Base-by-base conservation (phyloP, 2,888 invertebrate genomes). In the Cephalotes varians region DNA sequence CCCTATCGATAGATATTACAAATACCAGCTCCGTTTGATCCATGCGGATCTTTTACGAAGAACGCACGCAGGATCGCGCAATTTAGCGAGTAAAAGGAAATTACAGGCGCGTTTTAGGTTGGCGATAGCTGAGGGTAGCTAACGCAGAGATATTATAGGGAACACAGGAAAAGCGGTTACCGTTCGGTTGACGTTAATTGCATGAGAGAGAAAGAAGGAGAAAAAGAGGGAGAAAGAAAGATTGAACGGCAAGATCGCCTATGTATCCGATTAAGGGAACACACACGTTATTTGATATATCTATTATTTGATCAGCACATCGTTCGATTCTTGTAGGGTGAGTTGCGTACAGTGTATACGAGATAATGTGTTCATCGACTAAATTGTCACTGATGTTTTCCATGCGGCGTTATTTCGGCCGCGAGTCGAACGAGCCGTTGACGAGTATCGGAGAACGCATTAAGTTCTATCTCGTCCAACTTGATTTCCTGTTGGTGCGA, bases 41-140 rank as follows among this genome's bases (percentile, higher is more conserved):
- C 44, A 40, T n/a, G 31, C 85, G 54, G 40, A 34, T 77, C 88
- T 84, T 86, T 83, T 84, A 72, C 37, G 82, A 65, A 81, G 81
- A 83, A 56, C 67, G 77, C 86, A 56, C 67, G 77, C 86, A 84
- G 86, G 85, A 87, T 83, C 82, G 67, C 49, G 84, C 86, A 87
- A 90, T 90, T 90, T 86, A 86, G 84, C 81, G 86, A 84, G 85
- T 84, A 88, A 89, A 91, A 87, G 90, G 90, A 91, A 91, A 90
- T 91, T 91, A 90, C 89, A 90, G 91, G 87, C 87, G 88, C 87
- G 86, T 87, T 89, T 84, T 72, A 81, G 85, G 79, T 51, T 56
- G 71, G 31, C 40, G 56, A 67, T 79, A 67, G 40, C 28, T 21
- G 31, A 67, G 83, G 76, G 56, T n/a, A 60, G 58, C 21, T 47